phyloP scores from a whole-genome alignment of 2,113 vertebrate genomes.

The Pluvianellus socialis region DNA sequence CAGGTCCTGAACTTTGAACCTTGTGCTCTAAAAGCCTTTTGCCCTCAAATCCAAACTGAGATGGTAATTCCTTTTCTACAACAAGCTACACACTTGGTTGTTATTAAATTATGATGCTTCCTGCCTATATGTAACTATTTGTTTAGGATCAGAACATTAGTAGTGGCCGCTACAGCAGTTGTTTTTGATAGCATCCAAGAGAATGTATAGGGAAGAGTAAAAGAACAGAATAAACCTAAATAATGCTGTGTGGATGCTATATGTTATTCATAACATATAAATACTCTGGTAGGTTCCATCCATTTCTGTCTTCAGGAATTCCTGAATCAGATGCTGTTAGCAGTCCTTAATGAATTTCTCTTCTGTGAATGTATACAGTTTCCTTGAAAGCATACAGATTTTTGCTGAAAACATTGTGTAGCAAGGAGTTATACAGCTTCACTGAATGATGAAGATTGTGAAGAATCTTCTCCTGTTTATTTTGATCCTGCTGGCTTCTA shows the following conservation, averaged over 20 bases:
- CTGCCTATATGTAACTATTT: not conserved
- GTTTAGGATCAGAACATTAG: not conserved
- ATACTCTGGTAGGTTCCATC: not conserved
- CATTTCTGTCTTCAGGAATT: not conserved
- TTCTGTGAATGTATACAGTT: not conserved
- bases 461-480: not conserved
- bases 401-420: not conserved
- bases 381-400: not conserved
- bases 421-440: not conserved
- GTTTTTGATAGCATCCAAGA: not conserved
- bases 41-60: not conserved
- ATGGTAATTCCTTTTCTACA: not conserved
- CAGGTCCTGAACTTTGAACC: not conserved
- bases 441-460: not conserved
- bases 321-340: not conserved
- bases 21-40: not conserved
- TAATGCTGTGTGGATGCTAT: not conserved
- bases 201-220: not conserved
- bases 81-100: not conserved
- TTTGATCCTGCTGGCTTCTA: conserved; percentile 11
- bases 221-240: not conserved
- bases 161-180: not conserved
- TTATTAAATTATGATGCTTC: not conserved
- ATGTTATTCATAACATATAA: not conserved
- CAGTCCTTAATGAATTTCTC: not conserved